Evolutionary conservation across 2,797 vertebrate species (phyloP).

Genomic region (Pipistrellus pygmaeus): DNA sequence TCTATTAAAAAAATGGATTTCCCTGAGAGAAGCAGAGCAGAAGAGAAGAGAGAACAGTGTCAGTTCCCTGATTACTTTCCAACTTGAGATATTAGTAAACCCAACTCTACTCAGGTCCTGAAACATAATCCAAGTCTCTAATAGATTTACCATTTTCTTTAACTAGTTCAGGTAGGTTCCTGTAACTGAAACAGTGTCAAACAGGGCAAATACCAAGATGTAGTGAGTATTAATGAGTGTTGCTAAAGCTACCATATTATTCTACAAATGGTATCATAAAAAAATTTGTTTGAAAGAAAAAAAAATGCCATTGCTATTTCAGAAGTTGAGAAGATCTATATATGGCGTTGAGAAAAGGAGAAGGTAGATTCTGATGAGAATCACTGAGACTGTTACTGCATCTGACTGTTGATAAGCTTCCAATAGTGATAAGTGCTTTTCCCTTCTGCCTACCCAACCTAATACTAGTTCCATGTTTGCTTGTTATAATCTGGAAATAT

Average conservation of each 20-base stretch:
- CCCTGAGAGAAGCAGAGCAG: not conserved
- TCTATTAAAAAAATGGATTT: not conserved
- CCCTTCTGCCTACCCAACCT: not conserved
- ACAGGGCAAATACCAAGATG: not conserved
- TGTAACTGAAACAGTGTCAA: not conserved
- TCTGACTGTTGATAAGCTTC: not conserved
- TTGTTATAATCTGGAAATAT: not conserved
- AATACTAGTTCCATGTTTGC: not conserved
- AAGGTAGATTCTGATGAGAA: not conserved
- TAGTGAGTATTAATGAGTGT: not conserved
- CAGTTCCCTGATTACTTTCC: not conserved
- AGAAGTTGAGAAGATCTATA: not conserved
- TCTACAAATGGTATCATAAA: not conserved
- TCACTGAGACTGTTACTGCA: not conserved
- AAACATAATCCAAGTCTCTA: not conserved
- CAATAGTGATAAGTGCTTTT: not conserved
- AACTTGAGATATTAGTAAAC: not conserved
- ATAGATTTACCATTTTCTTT: not conserved
- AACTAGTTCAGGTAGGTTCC: not conserved
- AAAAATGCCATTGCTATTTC: not conserved
- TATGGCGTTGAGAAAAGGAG: not conserved
- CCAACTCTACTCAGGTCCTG: not conserved
- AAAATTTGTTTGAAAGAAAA: not conserved
- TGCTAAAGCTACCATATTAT: not conserved
- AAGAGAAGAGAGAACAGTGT: not conserved